A percentile compares a stretch with the other conserved stretches of the same genome.
Evolutionary conservation across 2,113 vertebrate genomes (phyloP).

Genomic region (Heterotilapia buettikoferi): DNA sequence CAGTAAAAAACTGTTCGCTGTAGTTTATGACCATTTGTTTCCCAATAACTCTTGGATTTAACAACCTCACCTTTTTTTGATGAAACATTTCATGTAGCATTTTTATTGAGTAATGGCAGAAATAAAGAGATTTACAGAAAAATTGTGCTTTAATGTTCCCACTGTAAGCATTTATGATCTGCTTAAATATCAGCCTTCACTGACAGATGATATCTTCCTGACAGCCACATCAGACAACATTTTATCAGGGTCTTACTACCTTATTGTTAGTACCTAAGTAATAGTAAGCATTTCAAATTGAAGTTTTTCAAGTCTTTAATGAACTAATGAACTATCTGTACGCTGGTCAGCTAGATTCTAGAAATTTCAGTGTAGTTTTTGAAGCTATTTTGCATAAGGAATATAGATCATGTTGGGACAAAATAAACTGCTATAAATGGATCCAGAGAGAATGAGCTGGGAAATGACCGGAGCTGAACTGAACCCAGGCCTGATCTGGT

Average conservation of each 20-base stretch:
- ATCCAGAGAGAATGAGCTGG: background rate
- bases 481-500: background rate
- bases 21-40: background rate
- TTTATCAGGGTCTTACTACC: background rate
- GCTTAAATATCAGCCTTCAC: background rate
- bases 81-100: too few relatives aligned
- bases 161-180: background rate
- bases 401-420: background rate
- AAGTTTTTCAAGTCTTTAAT: background rate
- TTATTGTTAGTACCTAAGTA: background rate
- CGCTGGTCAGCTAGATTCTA: background rate
- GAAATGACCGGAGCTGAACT: background rate
- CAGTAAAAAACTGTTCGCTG: background rate
- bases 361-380: background rate
- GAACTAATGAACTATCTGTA: background rate
- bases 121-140: background rate
- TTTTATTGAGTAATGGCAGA: background rate
- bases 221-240: fast-evolving
- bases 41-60: too few relatives aligned
- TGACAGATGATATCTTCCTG: background rate
- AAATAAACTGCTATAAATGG: background rate
- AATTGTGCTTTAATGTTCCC: background rate
- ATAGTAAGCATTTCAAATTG: background rate
- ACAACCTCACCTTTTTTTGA: too few relatives aligned
- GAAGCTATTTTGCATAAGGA: background rate